These are phyloP conservation scores for Prionchulus punctatus DNA, from an alignment of 2,888 invertebrate genomes.

Conservation along the genomic window DNA sequence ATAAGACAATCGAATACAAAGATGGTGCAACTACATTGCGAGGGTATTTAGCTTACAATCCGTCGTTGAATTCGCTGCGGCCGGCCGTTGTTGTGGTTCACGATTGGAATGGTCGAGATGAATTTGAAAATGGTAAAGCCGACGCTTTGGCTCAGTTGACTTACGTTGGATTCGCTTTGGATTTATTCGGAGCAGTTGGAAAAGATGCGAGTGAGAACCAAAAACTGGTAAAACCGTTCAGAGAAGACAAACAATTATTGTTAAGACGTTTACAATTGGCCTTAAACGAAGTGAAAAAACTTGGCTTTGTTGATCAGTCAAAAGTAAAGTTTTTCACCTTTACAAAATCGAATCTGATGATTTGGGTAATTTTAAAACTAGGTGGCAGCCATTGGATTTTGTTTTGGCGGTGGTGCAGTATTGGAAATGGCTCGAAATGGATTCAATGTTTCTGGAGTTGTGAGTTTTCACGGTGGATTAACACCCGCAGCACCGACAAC, in stretches of 20 bases:
- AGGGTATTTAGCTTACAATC: not conserved
- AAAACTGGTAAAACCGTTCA: conserved; percentile 17
- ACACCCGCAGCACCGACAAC: not conserved
- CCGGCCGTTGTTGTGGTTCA: not conserved
- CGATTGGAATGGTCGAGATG: conserved; percentile 1
- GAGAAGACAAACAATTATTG: conserved; percentile 16
- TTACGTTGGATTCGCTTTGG: conserved; percentile 23
- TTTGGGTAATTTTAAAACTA: not conserved
- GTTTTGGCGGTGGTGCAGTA: conserved; percentile 7
- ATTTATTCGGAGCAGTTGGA: conserved; percentile 24
- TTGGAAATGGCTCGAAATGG: conserved; percentile 6
- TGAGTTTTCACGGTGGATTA: not conserved
- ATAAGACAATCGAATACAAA: too few species aligned
- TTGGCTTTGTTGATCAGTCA: conserved; percentile 15
- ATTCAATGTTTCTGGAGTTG: not conserved
- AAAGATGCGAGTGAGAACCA: conserved; percentile 15
- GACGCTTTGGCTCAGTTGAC: conserved; percentile 13
- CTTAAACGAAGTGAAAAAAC: conserved; percentile 16
- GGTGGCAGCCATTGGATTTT: conserved; percentile 7
- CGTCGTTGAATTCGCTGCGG: not conserved
- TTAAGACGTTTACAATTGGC: conserved; percentile 18
- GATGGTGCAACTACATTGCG: not conserved
- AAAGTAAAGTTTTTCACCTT: conserved; percentile 12
- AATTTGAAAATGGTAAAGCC: conserved; percentile 1
- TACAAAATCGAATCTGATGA: not conserved